Base-by-base conservation (phyloP, 2,888 invertebrate species). In the Herminia tarsipennalis region DNA sequence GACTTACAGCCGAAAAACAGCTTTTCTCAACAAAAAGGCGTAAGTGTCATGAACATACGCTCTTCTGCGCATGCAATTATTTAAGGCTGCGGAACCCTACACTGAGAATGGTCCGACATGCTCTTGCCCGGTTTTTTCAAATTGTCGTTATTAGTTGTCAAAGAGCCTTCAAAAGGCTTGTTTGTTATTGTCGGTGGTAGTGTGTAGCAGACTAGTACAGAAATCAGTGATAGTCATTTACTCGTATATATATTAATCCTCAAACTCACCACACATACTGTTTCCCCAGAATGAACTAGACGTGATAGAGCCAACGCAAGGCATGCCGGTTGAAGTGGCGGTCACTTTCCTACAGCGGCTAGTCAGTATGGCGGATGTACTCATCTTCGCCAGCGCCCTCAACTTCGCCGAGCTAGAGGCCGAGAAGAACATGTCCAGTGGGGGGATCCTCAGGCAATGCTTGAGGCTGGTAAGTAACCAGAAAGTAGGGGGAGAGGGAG, bases 391-490 rank as follows among this genome's bases (percentile, higher is more conserved):
- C 45, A 98, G 98, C 75, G 98, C 98, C 1, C 93, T 99, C 45
- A 99, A 98, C 92, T 99, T 99, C 78, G 97, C 97, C 16, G 99
- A 99, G 85, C 91, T 99, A 29, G 99, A 99, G 88, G 98, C 98
- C 0, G 99, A 99, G 91, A 99, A 99, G 91, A 99, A 99, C 83
- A 99, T 99, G 99, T 98, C 98, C 34, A 97, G 97, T 71, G 99
- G 99, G n/a, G 99, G 99, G 32, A 99, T 99, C 66, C 91, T 99
- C 41, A 91, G 99, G 44, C 99, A 99, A 88, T 99, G 99, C 81
- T 93, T 99, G 48, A 92, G 99, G 83, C 92, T 99, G 93, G 97
- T 96, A 82, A 92, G 94, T 86, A 20, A 3, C 3, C 6, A 5
- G 12, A 9, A n/a, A n/a, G 9, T 0, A 5, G 2, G 5, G 3